Percentiles rank a stretch among this genome's conserved stretches.
These are phyloP conservation scores for Dynastes tityus DNA, from an alignment of 2,888 invertebrate genomes.

Conservation along the genomic window DNA sequence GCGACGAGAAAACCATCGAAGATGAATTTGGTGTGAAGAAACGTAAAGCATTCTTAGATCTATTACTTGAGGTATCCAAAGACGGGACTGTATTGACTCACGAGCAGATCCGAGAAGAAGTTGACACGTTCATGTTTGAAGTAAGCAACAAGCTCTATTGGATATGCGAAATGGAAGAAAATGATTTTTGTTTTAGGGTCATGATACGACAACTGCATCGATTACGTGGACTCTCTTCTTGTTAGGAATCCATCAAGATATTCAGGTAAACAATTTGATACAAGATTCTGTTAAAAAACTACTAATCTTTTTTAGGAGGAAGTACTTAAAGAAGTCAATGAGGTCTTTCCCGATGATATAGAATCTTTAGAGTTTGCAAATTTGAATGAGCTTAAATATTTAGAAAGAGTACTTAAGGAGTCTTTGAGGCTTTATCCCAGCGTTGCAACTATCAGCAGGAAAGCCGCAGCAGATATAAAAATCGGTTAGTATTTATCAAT, in stretches of 20 bases:
- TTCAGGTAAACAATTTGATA: conserved; percentile 53
- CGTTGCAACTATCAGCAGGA: conserved; percentile 55
- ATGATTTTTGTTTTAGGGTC: conserved; percentile 56
- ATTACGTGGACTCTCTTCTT: conserved; percentile 60
- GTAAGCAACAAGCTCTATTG: conserved; percentile 51
- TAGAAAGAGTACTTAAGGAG: conserved; percentile 58
- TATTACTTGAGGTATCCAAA: conserved; percentile 60
- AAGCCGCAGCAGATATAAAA: conserved; percentile 53
- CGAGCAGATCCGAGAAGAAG: conserved; percentile 63
- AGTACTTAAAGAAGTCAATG: conserved; percentile 48
- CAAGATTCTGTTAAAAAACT: no score
- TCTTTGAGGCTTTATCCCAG: conserved; percentile 57
- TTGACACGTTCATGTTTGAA: conserved; percentile 65
- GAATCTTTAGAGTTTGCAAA: conserved; percentile 47
- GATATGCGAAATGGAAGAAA: not conserved
- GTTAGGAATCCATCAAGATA: conserved; percentile 56
- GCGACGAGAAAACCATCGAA: not conserved
- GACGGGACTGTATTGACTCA: conserved; percentile 57
- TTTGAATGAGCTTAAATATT: conserved; percentile 49
- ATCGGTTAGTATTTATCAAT: conserved; percentile 37
- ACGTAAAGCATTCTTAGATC: conserved; percentile 61
- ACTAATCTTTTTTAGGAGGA: conserved; percentile 27
- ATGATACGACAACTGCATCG: conserved; percentile 60
- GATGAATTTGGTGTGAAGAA: conserved; percentile 55
- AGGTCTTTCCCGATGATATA: conserved; percentile 45